Base-by-base conservation (phyloP, 2,888 invertebrate species). In the Heliconius charithonia region DNA sequence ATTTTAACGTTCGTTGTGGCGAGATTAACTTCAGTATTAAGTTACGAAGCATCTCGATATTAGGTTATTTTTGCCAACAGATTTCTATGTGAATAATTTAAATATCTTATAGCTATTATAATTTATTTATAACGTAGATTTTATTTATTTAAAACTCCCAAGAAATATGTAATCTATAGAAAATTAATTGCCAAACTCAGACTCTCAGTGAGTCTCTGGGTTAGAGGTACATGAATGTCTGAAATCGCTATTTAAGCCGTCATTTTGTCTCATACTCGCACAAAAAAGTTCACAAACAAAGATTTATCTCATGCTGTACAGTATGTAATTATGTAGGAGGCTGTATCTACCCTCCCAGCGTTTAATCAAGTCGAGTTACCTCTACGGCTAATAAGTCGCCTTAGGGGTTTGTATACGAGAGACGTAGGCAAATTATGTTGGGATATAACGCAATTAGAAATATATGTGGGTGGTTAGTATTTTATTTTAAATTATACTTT, bases 361-460 rank as follows among this genome's bases (percentile, higher is more conserved):
- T 77, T 77, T 77, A 77, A 77, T 77, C 77, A 77, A 77, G 77
- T 67, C 72, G 72, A 72, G 72, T 65, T 77, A 70, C 72, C 72
- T 77, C 77, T 45, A 51, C 75, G n/a, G 77, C 63, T 77, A 77
- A 77, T 77, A 77, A 77, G 72, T 73, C 41, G 66, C 77, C 72
- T 65, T 65, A 66, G 72, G 77, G 72, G 37, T 25, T 77, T 66
- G 22, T 77, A 41, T 72, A 59, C 56, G 66, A 37, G 75, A 29
- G 56, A 66, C 27, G 37, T 66, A 72, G 37, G 74, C 19, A 74
- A 63, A 74, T 74, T 62, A 27, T 74, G 41, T 67, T 22, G 32
- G 22, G 22, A n/a, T 72, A 72, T 72, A 72, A 72, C 56, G 29
- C 56, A 72, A 56, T 59, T 56, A 72, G 1, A 72, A 56, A 56